A percentile compares a stretch with the other conserved stretches of the same genome.
phyloP scores from a whole-genome alignment of 2,797 vertebrate genomes.

The Aulostomus chinensis region DNA sequence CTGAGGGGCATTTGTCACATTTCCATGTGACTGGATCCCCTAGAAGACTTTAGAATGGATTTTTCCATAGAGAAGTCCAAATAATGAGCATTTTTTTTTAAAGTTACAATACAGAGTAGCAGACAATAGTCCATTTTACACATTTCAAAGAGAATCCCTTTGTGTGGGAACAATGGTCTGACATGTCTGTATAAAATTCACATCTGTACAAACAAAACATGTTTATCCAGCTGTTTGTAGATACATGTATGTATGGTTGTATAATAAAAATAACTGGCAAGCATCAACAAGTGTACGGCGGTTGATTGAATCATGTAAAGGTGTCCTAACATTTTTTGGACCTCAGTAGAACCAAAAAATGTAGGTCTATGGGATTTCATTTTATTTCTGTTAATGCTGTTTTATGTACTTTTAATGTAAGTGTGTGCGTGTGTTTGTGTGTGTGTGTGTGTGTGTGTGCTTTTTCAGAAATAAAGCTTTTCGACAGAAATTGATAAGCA shows the following conservation, averaged over 20 bases:
- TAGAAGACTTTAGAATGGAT: conserved; percentile 63
- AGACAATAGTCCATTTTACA: conserved; percentile 39
- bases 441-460: too few species aligned
- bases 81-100: conserved; percentile 43
- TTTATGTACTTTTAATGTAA: too few species aligned
- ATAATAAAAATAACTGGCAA: background rate
- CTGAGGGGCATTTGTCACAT: conserved; percentile 46
- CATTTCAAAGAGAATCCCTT: conserved; percentile 4
- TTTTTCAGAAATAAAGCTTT: too few species aligned
- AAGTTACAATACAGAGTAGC: conserved; percentile 29
- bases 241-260: background rate
- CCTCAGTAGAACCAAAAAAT: too few species aligned
- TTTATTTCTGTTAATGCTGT: too few species aligned
- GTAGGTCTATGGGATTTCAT: too few species aligned
- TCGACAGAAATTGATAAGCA: too few species aligned
- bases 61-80: conserved; percentile 39
- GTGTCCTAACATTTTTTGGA: too few species aligned
- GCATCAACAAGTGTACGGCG: background rate
- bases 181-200: conserved; percentile 15
- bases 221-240: conserved; percentile 4
- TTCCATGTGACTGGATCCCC: conserved; percentile 56
- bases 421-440: too few species aligned
- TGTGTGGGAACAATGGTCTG: conserved; percentile 7
- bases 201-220: conserved; percentile 8
- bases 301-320: background rate